These are phyloP conservation scores for Protonibea diacanthus DNA, from an alignment of 2,797 vertebrate species.

Conservation along the genomic window DNA sequence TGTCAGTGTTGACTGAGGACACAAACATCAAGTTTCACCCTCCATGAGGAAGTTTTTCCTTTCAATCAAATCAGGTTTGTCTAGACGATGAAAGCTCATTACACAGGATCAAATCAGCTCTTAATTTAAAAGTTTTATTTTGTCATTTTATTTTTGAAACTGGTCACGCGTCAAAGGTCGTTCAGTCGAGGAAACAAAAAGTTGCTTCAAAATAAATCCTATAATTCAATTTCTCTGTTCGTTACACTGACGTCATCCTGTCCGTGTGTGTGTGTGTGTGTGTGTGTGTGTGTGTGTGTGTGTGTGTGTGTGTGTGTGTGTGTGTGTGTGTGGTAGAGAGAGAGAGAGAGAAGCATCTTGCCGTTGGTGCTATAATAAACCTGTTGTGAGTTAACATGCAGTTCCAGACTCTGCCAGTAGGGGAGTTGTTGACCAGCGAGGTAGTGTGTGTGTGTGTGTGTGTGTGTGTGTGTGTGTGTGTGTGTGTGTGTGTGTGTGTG, in stretches of 20 bases:
- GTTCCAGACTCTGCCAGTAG: conserved; percentile 74
- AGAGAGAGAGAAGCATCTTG: conserved; percentile 26
- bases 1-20: too few species aligned
- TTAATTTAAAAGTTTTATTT: too few species aligned
- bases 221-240: not conserved
- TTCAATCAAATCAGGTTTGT: too few species aligned
- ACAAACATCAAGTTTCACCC: too few species aligned
- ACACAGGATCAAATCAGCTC: too few species aligned
- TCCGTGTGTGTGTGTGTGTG: not conserved
- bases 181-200: too few species aligned
- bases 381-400: conserved; percentile 54
- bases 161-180: too few species aligned
- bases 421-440: conserved; percentile 79
- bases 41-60: too few species aligned
- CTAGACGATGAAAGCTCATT: too few species aligned
- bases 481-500: conserved; percentile 9
- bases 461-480: conserved; percentile 7
- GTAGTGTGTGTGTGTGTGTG: conserved; percentile 11
- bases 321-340: not conserved
- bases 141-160: too few species aligned
- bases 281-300: conserved; percentile 7
- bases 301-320: conserved; percentile 14
- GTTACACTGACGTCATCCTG: conserved; percentile 13
- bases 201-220: not conserved
- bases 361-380: conserved; percentile 64